phyloP scores from a whole-genome alignment of 2,797 vertebrate genomes.

The Mus spretus region DNA sequence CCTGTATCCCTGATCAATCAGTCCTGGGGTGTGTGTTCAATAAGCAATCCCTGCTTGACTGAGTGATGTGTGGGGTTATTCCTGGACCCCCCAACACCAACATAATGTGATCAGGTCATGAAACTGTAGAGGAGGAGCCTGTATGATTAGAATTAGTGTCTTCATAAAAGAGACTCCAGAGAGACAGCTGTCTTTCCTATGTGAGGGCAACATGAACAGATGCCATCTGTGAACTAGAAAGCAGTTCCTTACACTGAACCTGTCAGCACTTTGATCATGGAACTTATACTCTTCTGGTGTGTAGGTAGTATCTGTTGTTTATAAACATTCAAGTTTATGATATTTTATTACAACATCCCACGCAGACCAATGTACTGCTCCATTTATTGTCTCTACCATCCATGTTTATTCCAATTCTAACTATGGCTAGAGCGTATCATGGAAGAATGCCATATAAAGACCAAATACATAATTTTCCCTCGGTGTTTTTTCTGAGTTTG shows the following conservation, averaged over 20 bases:
- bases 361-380: neutral
- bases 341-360: neutral
- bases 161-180: neutral
- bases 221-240: neutral
- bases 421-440: neutral
- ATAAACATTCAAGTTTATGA: neutral
- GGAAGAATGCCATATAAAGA: slow-evolving; percentile 39
- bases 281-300: neutral
- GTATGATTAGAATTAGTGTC: neutral
- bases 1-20: neutral
- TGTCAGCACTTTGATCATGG: neutral
- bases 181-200: neutral
- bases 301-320: neutral
- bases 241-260: neutral
- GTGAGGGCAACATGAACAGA: neutral
- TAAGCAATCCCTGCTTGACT: neutral
- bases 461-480: slow-evolving; percentile 5
- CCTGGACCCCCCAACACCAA: neutral
- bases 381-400: neutral
- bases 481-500: slow-evolving; percentile 40
- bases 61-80: neutral
- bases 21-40: neutral
- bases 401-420: neutral
- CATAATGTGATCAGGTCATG: neutral
- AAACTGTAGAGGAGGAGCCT: neutral